These are phyloP conservation scores for Scolopax rusticola DNA, from an alignment of 2,797 vertebrate genomes.

Conservation along the genomic window DNA sequence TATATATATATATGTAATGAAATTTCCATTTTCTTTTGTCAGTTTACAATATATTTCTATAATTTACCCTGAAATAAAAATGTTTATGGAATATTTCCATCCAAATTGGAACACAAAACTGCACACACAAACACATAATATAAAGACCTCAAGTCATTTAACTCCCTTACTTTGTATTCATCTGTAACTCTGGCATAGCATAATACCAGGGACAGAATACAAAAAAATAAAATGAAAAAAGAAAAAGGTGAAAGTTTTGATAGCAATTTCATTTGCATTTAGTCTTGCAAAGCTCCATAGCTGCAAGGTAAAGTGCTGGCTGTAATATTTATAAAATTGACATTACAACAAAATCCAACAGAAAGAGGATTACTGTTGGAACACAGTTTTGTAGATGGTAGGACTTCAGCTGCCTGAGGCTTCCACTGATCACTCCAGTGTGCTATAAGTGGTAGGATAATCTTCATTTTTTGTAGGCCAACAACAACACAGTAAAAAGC, in stretches of 20 bases:
- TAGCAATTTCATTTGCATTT: constrained; percentile 17
- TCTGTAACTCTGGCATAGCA: background rate
- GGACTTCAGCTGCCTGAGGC: background rate
- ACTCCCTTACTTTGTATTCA: background rate
- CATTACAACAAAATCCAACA: constrained; percentile 44
- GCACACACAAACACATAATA: background rate
- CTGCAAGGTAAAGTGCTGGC: constrained; percentile 47
- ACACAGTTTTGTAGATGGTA: constrained; percentile 1
- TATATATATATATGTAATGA: too few species aligned
- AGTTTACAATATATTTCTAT: background rate
- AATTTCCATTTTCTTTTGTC: background rate
- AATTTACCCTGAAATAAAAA: background rate
- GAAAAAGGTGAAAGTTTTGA: background rate
- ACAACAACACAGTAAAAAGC: background rate
- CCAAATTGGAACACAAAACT: background rate
- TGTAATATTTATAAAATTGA: constrained; percentile 66
- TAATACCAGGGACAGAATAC: background rate
- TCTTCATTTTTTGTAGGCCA: background rate
- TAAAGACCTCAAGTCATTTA: background rate
- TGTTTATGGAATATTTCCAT: background rate
- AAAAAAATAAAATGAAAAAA: background rate
- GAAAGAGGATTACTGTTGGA: constrained; percentile 43
- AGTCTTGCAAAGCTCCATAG: constrained; percentile 21
- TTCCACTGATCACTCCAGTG: background rate
- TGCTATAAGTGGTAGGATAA: background rate